phyloP scores from a whole-genome alignment of 2,797 vertebrate genomes.

The Takifugu rubripes region DNA sequence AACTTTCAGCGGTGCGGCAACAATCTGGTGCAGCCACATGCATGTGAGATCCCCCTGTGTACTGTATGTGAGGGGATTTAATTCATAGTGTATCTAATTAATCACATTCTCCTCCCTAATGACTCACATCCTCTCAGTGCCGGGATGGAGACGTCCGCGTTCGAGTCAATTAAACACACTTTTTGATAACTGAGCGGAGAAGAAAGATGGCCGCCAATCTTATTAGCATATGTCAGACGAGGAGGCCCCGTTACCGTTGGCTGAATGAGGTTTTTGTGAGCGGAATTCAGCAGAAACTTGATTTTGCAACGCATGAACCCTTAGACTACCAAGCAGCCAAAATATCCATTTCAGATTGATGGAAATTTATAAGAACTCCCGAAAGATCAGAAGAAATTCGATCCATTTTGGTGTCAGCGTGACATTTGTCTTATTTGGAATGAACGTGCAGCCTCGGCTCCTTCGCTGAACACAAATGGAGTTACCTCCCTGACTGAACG shows the following conservation, averaged over 20 bases:
- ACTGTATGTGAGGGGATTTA: slow-evolving; percentile 25
- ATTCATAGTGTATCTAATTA: slow-evolving; percentile 71
- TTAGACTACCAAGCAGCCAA: too few relatives aligned
- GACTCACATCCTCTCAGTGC: slow-evolving; percentile 67
- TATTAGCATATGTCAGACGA: slow-evolving; percentile 23
- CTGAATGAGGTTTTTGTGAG: slow-evolving; percentile 19
- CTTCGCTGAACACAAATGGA: slow-evolving; percentile 16
- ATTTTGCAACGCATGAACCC: slow-evolving; percentile 1
- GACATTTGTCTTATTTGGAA: not conserved
- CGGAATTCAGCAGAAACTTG: too few relatives aligned
- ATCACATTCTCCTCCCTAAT: slow-evolving; percentile 78
- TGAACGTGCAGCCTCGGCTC: slow-evolving; percentile 4
- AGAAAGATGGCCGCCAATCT: slow-evolving; percentile 33
- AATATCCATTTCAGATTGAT: too few relatives aligned
- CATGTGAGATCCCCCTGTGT: too few relatives aligned
- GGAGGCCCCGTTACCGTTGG: slow-evolving; percentile 28
- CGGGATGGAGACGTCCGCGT: slow-evolving; percentile 72
- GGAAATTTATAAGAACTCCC: too few relatives aligned
- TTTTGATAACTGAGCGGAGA: slow-evolving; percentile 45
- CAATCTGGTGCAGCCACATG: too few relatives aligned
- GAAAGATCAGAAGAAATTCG: not conserved
- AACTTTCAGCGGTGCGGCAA: too few relatives aligned
- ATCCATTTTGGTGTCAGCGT: slow-evolving; percentile 2
- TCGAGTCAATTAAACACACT: slow-evolving; percentile 69
- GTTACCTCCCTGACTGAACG: slow-evolving; percentile 9